phyloP scores from a whole-genome alignment of 2,888 invertebrate genomes.

The Neoascia interrupta region DNA sequence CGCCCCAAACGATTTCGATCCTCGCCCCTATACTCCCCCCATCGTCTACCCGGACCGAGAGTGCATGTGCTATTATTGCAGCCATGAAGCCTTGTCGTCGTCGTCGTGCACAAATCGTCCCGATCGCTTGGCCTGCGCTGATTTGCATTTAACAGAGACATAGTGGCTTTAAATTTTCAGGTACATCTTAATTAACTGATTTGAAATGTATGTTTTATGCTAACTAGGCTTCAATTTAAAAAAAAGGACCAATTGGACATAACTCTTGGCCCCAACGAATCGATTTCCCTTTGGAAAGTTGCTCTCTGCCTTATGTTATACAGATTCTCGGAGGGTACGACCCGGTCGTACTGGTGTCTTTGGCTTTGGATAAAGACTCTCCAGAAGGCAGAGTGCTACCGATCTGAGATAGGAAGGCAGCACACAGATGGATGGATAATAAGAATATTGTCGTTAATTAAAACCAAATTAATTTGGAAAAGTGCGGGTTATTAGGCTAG shows the following conservation, averaged over 20 bases:
- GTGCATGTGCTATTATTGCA: too few species aligned
- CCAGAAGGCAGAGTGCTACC: background rate
- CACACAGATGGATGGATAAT: constrained; percentile 48
- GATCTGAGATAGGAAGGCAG: constrained; percentile 47
- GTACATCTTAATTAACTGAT: constrained; percentile 70
- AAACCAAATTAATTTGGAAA: constrained; percentile 49
- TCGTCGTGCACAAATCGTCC: constrained; percentile 64
- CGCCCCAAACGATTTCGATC: constrained; percentile 6
- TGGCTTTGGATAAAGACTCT: background rate
- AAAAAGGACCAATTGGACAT: constrained; percentile 33
- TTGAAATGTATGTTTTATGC: constrained; percentile 70
- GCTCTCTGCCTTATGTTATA: constrained; percentile 32
- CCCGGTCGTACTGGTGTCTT: background rate
- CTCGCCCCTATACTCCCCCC: constrained; percentile 7
- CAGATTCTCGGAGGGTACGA: constrained; percentile 28
- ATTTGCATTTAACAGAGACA: constrained; percentile 70
- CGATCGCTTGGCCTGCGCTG: constrained; percentile 58
- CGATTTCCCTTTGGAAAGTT: too few species aligned
- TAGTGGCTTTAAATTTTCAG: constrained; percentile 70
- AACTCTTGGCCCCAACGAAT: constrained; percentile 37
- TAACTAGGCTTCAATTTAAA: constrained; percentile 67
- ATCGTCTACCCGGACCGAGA: too few species aligned
- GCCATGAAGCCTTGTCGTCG: constrained; percentile 20
- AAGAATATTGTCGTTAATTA: constrained; percentile 61
- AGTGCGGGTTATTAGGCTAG: too few species aligned